Evolutionary conservation across 1,140 invertebrate genomes (phyloP), one percentile per base, ranked within the genome.

Genomic region (Portunus trituberculatus): DNA sequence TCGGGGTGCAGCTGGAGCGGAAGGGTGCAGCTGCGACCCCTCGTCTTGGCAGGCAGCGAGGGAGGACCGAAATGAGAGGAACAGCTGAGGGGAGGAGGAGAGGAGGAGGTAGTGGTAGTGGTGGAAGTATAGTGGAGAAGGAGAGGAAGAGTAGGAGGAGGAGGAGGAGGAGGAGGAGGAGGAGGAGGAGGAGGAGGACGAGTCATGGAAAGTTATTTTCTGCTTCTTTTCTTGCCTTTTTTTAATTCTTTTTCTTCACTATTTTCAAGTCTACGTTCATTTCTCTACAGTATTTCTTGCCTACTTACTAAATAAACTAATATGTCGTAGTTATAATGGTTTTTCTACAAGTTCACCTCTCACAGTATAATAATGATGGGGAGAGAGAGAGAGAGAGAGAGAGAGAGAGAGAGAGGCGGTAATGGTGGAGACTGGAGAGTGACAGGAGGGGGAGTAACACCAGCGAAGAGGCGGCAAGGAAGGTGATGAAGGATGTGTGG

Each of bases 1-100:
- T 76, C 67, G 67, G 67, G 67, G 67, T 76, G 67, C 67, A 76
- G 67, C 67, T 76, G 67, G 67, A 76, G 67, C 67, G 67, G 67
- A 76, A 76, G 67, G 67, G 67, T 76, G 67, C 67, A 91, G 45
- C 52, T 91, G 52, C 89, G 89, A 91, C 89, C 89, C 46, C 86
- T 46, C 89, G 45, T 91, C 45, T 48, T 91, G 89, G 89, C 89
- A 48, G 45, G 45, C 45, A 48, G 45, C 45, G 45, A 28, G 45
- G 89, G 89, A 48, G 46, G 89, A 91, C 32, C 31, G 45, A 46
- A 46, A 91, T n/a, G 20, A 52, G 45, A 25, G 25, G 28, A 28
- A 48, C 12, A 28, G 45, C 12, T n/a, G 39, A 28, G 32, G 89
- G 31, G 89, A 32, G 28, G 45, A n/a, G 20, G 89, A 52, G 89